Conservation (phyloP, 1,140 invertebrate species). For the Aphelinus atriplicis region DNA sequence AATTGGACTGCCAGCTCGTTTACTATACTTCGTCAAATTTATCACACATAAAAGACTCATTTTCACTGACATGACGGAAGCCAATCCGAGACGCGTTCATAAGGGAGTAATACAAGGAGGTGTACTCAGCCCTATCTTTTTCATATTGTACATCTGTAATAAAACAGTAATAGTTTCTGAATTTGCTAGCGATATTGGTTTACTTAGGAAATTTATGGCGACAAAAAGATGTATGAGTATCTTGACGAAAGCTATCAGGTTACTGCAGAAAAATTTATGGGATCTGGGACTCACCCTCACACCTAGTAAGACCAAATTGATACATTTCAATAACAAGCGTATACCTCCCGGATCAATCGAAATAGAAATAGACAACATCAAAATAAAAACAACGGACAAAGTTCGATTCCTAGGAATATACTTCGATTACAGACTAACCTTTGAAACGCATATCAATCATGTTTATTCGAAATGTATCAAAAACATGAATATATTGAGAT, state of each 20-base stretch:
- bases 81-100: too few species aligned
- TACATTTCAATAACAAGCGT: slow-evolving; percentile 14
- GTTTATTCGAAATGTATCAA: neutral
- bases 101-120: slow-evolving; percentile 20
- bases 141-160: slow-evolving; percentile 8
- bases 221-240: neutral
- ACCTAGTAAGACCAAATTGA: neutral
- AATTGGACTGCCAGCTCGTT: too few species aligned
- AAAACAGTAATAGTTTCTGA: neutral
- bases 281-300: neutral
- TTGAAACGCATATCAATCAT: neutral
- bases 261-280: neutral
- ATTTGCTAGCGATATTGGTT: neutral
- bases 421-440: slow-evolving; percentile 4
- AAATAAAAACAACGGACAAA: neutral
- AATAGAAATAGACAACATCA: neutral
- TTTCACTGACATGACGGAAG: too few species aligned
- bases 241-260: neutral
- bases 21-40: too few species aligned
- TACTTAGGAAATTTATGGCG: neutral
- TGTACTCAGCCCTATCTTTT: neutral
- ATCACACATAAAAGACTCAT: too few species aligned
- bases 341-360: neutral
- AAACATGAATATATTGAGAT: slow-evolving; percentile 3
- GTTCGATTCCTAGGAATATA: slow-evolving; percentile 6